Evolutionary conservation across 2,888 invertebrate genomes (phyloP).

Genomic region (Crepidodera aurea): DNA sequence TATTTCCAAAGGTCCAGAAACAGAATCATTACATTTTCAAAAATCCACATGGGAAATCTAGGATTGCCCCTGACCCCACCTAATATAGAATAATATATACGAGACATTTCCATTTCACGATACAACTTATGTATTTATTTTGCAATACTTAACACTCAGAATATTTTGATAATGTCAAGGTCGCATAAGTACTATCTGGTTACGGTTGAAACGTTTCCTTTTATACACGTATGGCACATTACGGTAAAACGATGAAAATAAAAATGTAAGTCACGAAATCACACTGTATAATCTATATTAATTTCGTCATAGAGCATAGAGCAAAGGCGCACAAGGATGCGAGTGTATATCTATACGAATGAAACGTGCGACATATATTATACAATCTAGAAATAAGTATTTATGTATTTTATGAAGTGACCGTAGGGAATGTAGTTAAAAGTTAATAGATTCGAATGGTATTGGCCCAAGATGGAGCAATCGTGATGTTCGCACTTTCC

Average conservation of each 20-base stretch:
- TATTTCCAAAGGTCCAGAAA: no score
- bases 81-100: no score
- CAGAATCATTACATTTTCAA: no score
- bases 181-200: neutral
- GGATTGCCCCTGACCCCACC: no score
- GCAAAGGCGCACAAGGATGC: neutral
- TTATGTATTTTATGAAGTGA: constrained; percentile 44
- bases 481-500: constrained; percentile 53
- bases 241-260: neutral
- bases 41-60: no score
- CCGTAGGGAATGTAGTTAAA: constrained; percentile 44
- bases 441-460: constrained; percentile 44
- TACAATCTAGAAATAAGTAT: constrained; percentile 14
- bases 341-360: neutral
- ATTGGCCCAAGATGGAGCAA: constrained; percentile 39
- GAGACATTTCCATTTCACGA: no score
- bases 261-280: constrained; percentile 18
- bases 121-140: no score
- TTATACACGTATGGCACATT: constrained; percentile 2
- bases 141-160: no score
- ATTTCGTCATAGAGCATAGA: constrained; percentile 18
- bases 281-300: constrained; percentile 21
- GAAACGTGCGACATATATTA: constrained; percentile 30
- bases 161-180: no score
- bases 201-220: neutral